Percentiles rank a stretch among this genome's conserved stretches.
phyloP scores from a whole-genome alignment of 2,888 invertebrate genomes.

The Lingula anatina region DNA sequence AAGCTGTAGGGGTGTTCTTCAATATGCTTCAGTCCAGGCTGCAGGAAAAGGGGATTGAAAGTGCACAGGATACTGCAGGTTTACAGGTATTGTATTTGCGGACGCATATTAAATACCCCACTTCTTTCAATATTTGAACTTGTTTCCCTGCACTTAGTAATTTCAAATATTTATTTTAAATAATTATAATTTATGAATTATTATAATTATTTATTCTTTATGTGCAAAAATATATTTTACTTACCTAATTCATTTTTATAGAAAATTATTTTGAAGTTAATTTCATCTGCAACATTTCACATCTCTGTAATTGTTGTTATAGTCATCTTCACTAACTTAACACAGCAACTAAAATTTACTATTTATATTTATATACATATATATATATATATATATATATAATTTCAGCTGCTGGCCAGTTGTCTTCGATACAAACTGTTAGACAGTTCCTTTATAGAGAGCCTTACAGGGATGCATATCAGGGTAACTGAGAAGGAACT shows the following conservation, averaged over 20 bases:
- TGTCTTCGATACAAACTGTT: conserved; percentile 23
- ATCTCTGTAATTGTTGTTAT: not conserved
- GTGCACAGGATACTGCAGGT: conserved; percentile 37
- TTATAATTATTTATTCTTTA: too few species aligned
- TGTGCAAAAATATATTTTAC: too few species aligned
- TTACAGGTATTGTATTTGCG: conserved; percentile 39
- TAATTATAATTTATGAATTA: too few species aligned
- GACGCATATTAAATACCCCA: not conserved
- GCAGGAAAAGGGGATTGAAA: conserved; percentile 22
- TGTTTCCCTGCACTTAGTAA: too few species aligned
- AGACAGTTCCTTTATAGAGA: conserved; percentile 17
- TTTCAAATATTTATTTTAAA: too few species aligned
- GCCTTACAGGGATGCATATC: conserved; percentile 22
- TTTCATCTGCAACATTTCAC: not conserved
- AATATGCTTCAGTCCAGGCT: conserved; percentile 31
- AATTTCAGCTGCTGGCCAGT: conserved; percentile 29
- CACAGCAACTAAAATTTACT: too few species aligned
- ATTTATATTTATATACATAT: not conserved
- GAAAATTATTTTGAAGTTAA: too few species aligned
- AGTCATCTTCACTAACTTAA: not conserved
- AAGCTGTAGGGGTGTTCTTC: conserved; percentile 33
- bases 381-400: not conserved
- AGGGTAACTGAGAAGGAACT: conserved; percentile 20
- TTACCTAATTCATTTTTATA: too few species aligned
- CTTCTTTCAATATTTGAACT: too few species aligned